Evolutionary conservation across 2,113 vertebrate genomes (phyloP).

Genomic region (Egretta garzetta): DNA sequence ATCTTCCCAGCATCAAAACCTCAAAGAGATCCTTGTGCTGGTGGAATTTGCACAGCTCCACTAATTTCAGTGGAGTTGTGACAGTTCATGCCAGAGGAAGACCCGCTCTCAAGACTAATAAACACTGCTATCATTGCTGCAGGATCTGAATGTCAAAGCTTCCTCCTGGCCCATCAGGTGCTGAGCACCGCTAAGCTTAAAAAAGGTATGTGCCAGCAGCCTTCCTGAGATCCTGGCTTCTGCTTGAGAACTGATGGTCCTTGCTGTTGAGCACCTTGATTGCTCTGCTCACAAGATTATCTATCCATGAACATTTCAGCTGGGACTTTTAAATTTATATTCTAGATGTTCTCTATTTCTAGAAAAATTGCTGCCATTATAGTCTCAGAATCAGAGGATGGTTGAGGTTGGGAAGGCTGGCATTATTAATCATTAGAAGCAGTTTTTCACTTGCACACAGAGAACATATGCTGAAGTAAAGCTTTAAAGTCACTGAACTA

Average conservation of each 20-base stretch:
- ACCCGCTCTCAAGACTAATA: neutral
- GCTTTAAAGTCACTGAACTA: neutral
- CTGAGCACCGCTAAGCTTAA: neutral
- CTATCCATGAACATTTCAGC: neutral
- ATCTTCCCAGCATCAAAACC: neutral
- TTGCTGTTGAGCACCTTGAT: neutral
- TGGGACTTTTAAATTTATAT: neutral
- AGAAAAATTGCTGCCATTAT: neutral
- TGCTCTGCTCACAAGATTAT: neutral
- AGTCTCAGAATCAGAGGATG: neutral
- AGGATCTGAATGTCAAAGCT: neutral
- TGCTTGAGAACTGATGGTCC: neutral
- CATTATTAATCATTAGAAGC: neutral
- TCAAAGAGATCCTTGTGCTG: neutral
- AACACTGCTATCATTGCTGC: neutral
- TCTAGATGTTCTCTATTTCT: neutral
- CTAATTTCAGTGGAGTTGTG: neutral
- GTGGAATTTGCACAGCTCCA: neutral
- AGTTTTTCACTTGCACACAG: neutral
- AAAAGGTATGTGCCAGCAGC: neutral
- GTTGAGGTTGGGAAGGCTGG: neutral
- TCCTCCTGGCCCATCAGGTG: neutral
- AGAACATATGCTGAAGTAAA: neutral
- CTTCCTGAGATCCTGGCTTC: neutral
- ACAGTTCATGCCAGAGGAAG: neutral